These are phyloP conservation scores for Caenorhabditis sulstoni DNA, from an alignment of 2,888 invertebrate genomes.

Conservation along the genomic window DNA sequence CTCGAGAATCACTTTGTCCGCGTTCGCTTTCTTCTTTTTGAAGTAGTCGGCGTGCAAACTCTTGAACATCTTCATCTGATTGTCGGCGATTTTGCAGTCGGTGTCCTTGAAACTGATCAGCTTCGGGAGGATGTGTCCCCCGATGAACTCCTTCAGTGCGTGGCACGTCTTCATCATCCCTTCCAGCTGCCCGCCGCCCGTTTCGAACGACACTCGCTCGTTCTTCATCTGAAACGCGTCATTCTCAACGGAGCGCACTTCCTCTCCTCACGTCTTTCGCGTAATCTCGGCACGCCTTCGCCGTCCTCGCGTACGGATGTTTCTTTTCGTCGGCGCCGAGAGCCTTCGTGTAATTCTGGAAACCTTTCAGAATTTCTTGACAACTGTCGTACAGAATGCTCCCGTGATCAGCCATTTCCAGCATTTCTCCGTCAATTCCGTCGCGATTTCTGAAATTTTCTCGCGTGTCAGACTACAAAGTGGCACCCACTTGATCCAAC, in stretches of 20 bases:
- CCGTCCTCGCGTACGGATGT: slow-evolving; percentile 5
- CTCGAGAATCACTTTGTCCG: slow-evolving; percentile 7
- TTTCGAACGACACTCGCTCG: slow-evolving; percentile 1
- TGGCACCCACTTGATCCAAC: not conserved
- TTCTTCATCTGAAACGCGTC: slow-evolving; percentile 7
- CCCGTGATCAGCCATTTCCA: slow-evolving; percentile 2
- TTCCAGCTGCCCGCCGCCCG: not conserved
- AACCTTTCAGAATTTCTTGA: not conserved
- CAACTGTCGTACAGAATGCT: slow-evolving; percentile 4
- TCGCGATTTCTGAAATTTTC: not conserved
- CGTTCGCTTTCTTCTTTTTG: slow-evolving; percentile 16
- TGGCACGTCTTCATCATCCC: slow-evolving; percentile 10
- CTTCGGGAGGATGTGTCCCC: not conserved
- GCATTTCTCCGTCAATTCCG: not conserved
- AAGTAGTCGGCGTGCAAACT: not conserved
- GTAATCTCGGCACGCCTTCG: not conserved
- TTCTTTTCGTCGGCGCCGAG: slow-evolving; percentile 2
- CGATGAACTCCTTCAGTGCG: slow-evolving; percentile 6
- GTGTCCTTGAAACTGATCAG: slow-evolving; percentile 10
- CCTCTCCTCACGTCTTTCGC: not conserved
- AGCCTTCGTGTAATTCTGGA: not conserved
- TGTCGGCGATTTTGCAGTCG: slow-evolving; percentile 13
- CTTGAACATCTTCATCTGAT: slow-evolving; percentile 11
- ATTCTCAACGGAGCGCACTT: not conserved
- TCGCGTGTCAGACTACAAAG: too few species aligned